phyloP scores from a whole-genome alignment of 1,140 invertebrate genomes.

The Trachymyrmex septentrionalis region DNA sequence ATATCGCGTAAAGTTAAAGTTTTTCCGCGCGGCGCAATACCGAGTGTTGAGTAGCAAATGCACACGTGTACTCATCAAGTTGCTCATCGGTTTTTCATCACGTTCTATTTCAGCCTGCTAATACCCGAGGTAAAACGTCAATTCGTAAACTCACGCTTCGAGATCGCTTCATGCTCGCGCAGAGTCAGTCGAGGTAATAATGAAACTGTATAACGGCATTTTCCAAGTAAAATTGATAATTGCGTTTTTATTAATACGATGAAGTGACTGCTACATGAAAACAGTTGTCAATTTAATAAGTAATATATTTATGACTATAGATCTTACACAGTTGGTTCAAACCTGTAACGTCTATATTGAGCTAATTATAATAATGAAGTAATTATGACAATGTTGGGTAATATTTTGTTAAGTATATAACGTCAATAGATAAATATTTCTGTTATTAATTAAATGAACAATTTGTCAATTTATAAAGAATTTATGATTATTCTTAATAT shows the following conservation, averaged over 20 bases:
- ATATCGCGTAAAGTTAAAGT: not conserved
- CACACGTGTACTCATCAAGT: constrained; percentile 36
- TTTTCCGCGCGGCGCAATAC: constrained; percentile 46
- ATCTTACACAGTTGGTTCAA: not conserved
- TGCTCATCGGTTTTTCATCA: constrained; percentile 44
- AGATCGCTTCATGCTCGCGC: constrained; percentile 20
- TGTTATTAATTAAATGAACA: not conserved
- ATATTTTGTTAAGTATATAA: not conserved
- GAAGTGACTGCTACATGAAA: not conserved
- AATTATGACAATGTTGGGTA: not conserved
- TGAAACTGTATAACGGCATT: not conserved
- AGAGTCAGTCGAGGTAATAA: not conserved
- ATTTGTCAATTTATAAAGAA: not conserved
- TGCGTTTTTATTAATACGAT: constrained; percentile 7
- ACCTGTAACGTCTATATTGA: not conserved
- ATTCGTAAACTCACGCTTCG: constrained; percentile 38
- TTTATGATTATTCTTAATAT: constrained; percentile 16
- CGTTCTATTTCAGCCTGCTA: constrained; percentile 55
- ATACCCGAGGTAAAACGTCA: constrained; percentile 52
- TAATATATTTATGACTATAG: not conserved
- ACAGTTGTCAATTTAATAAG: constrained; percentile 1
- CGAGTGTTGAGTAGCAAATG: constrained; percentile 31
- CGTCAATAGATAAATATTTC: not conserved
- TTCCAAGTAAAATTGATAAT: constrained; percentile 13
- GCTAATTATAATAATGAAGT: not conserved